These are phyloP conservation scores for Metopolophium dirhodum DNA, from an alignment of 1,140 invertebrate species.

Conservation along the genomic window DNA sequence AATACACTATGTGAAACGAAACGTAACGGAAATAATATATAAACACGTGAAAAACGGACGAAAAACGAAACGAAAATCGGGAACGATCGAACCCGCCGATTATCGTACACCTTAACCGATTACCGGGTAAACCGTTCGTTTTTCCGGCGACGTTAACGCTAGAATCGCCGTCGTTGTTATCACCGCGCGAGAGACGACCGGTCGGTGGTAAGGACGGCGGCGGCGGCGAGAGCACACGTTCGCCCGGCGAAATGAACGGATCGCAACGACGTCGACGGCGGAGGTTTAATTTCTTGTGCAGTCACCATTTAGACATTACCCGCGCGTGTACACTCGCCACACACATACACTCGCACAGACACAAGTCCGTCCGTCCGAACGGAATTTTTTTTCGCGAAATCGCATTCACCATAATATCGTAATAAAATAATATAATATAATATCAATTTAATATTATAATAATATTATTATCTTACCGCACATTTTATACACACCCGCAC, in stretches of 20 bases:
- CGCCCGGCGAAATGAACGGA: slow-evolving; percentile 36
- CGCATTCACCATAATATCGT: background rate
- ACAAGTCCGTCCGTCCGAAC: background rate
- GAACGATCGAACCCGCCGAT: background rate
- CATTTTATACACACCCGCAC: background rate
- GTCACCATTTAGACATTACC: slow-evolving; percentile 54
- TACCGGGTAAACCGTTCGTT: background rate
- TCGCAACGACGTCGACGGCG: slow-evolving; percentile 22
- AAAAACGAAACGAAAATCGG: background rate
- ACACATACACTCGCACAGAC: background rate
- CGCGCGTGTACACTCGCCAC: background rate
- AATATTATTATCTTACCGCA: background rate
- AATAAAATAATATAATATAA: no score
- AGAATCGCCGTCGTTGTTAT: background rate
- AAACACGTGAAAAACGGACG: background rate
- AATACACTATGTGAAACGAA: background rate
- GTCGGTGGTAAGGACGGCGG: slow-evolving; percentile 34
- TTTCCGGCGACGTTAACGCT: background rate
- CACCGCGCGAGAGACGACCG: background rate
- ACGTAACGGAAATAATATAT: background rate
- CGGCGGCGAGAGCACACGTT: slow-evolving; percentile 27
- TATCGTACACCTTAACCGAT: background rate
- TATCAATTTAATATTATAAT: no score
- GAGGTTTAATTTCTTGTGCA: slow-evolving; percentile 53
- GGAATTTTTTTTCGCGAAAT: background rate